Evolutionary conservation across 2,797 vertebrate genomes (phyloP), one percentile per base, ranked within the genome.

Genomic region (Sphaeramia orbicularis): DNA sequence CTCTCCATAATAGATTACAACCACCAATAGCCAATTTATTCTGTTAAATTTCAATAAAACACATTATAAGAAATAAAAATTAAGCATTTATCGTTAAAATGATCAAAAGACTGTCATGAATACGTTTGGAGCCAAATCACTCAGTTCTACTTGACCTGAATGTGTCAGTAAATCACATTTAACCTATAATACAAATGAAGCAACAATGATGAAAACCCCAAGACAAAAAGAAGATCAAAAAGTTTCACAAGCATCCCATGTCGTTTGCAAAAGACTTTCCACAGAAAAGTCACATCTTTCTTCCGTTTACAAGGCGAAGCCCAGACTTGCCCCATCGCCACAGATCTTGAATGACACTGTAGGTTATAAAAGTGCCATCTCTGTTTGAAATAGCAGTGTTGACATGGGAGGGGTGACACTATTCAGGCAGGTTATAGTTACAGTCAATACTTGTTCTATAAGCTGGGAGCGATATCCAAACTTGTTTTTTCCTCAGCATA

Each of bases 361-460:
- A 9, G 9, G 19, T 63, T 42, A 61, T 49, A 30, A 13, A 55
- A 71, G 65, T 19, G 24, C 24, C 24, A 6, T 27, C 24, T 24
- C 24, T 5, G 14, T 74, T 70, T 47, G 56, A 88, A 88, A 85
- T 82, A 90, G 74, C 42, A 0, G 0, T 45, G 67, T 74, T 81
- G 63, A 88, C 65, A 15, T 13, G 4, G 35, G 32, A 14, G 18
- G 2, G 3, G 6, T 0, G 24, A 45, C 41, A 69, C 50, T 21
- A 47, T 36, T 42, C 42, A 35, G 4, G 15, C 4, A 16, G 4
- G 60, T 68, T 57, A 50, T 52, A 61, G 56, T 55, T 44, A n/a
- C 4, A 37, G 37, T 16, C 10, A 52, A 38, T 44, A 21, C n/a
- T 8, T 10, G 38, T 63, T 48, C 14, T 10, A 55, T 1, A 6